Base-by-base conservation (phyloP, 2,888 invertebrate species). In the Ochlodes sylvanus region DNA sequence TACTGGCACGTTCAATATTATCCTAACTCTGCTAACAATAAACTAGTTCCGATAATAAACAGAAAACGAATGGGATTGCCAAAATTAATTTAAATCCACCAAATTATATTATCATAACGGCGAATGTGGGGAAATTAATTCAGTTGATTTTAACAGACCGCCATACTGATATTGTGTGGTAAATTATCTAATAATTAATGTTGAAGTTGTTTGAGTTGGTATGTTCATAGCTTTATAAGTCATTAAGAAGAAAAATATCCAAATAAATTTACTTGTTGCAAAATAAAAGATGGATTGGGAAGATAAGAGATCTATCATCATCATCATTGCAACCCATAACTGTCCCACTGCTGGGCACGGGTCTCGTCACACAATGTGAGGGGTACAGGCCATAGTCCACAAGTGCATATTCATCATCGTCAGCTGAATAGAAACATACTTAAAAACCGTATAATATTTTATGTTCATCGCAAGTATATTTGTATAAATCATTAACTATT, bases 31-130 rank as follows among this genome's bases (percentile, higher is more conserved):
- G 38, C 38, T 38, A 38, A 38, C 47, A 12, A 42, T 42, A 47
- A 47, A 47, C 47, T 47, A 47, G 17, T 47, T 17, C 17, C 15
- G 38, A 38, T 56, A 38, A 57, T 57, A 57, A 57, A 19, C 57
- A n/a, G 34, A 17, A 19, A 57, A 41, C 14, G 38, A 14, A 19
- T 38, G 57, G 34, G 34, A 12, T 38, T 34, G 56, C 17, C 12
- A 41, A 57, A 57, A 57, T 57, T 57, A 41, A 41, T 41, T 41
- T 57, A 57, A 41, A 57, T 57, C 0, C 10, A 50, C 50, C 50
- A 50, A 50, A 50, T 50, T 47, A 50, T 50, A 50, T 50, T 50
- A 50, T 50, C 19, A 47, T 15, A 47, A 47, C 17, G 47, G 12
- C 19, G 50, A 54, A 9, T 32, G 32, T 57, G 17, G 10, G 57